Conservation (phyloP, 2,113 vertebrate genomes). For the Pachyramphus minor region DNA sequence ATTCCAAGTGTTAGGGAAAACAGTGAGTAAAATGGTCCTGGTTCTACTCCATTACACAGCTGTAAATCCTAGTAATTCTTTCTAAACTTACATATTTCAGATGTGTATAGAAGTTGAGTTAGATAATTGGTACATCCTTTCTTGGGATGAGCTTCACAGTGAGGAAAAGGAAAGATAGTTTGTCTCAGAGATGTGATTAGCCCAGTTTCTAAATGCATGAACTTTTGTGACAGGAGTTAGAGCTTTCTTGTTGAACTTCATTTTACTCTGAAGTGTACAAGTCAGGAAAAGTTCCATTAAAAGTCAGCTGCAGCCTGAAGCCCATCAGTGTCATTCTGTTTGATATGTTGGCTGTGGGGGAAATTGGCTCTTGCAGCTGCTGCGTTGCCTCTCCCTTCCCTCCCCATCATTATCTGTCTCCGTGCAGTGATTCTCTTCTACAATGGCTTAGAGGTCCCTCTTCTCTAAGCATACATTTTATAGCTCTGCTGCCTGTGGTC, state of each 20-base stretch:
- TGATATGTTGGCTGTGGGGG: background rate
- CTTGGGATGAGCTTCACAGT: background rate
- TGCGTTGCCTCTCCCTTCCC: background rate
- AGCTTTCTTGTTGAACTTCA: background rate
- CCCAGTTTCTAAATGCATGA: background rate
- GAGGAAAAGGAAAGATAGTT: background rate
- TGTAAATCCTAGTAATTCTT: background rate
- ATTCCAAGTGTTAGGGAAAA: background rate
- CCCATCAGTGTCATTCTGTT: background rate
- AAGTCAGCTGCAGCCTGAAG: background rate
- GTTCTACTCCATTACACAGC: background rate
- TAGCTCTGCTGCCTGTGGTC: background rate
- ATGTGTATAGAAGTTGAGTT: background rate
- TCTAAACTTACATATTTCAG: background rate
- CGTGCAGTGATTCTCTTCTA: background rate
- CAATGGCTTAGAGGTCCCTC: background rate
- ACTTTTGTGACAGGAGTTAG: background rate
- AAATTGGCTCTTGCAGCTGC: background rate
- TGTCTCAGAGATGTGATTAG: background rate
- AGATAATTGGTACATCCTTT: background rate
- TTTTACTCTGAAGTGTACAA: background rate
- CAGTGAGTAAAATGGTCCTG: background rate
- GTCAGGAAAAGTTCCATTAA: background rate
- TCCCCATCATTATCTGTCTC: background rate
- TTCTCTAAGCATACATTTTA: background rate